Percentiles rank a stretch among this genome's conserved stretches.
Evolutionary conservation across 2,797 vertebrate genomes (phyloP).

Genomic region (Octomys mimax): DNA sequence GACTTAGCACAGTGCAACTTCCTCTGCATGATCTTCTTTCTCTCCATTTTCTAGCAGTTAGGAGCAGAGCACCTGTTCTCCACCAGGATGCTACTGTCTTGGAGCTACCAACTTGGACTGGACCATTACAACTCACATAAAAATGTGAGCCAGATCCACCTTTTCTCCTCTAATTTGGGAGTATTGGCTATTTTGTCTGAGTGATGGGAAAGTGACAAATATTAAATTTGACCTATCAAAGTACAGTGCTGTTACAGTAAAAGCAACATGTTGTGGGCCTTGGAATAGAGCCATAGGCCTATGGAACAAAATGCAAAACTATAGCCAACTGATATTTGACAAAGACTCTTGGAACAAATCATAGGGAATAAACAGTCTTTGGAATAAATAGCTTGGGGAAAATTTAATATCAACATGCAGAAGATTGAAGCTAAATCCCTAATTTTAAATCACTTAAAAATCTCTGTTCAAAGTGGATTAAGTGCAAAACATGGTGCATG

Average conservation of each 20-base stretch:
- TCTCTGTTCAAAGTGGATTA: not conserved
- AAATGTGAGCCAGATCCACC: not conserved
- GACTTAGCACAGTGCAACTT: not conserved
- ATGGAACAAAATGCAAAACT: not conserved
- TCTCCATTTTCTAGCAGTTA: not conserved
- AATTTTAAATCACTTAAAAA: not conserved
- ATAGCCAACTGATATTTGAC: not conserved
- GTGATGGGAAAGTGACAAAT: not conserved
- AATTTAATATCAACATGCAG: not conserved
- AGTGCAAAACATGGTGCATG: not conserved
- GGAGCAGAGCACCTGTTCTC: not conserved
- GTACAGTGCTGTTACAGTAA: not conserved
- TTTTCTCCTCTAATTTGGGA: not conserved
- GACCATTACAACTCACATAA: not conserved
- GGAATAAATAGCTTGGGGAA: not conserved
- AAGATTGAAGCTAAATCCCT: not conserved
- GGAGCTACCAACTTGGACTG: not conserved
- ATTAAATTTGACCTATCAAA: not conserved
- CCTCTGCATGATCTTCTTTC: not conserved
- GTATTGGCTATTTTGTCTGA: not conserved
- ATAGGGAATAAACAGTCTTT: not conserved
- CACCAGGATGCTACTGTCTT: not conserved
- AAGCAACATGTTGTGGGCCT: not conserved
- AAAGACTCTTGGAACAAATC: not conserved
- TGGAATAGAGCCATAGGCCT: not conserved